A percentile compares a stretch with the other conserved stretches of the same genome.
phyloP scores from a whole-genome alignment of 1,140 invertebrate species.

The Listronotus oregonensis region DNA sequence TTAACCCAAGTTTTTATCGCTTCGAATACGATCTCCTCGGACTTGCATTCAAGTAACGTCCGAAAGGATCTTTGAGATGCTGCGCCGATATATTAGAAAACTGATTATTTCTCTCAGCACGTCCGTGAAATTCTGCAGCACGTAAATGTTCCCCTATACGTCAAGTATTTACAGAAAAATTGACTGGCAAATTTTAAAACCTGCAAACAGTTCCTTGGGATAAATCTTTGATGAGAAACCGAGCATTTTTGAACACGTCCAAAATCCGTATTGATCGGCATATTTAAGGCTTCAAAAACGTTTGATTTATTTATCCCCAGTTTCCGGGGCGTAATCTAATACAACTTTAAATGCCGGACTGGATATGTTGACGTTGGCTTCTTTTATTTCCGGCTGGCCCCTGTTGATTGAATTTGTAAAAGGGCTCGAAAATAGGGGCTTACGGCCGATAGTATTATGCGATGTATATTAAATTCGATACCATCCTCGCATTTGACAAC shows the following conservation, averaged over 20 bases:
- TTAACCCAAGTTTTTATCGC: conserved; percentile 69
- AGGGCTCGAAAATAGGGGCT: conserved; percentile 70
- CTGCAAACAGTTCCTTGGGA: conserved; percentile 58
- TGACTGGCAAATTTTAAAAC: conserved; percentile 73
- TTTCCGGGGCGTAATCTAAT: conserved; percentile 69
- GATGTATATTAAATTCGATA: conserved; percentile 65
- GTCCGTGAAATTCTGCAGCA: conserved; percentile 60
- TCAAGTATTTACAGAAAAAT: conserved; percentile 68
- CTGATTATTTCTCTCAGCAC: conserved; percentile 61
- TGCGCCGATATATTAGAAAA: conserved; percentile 60
- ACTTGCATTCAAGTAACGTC: conserved; percentile 69
- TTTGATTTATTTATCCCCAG: conserved; percentile 64
- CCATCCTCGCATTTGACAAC: conserved; percentile 64
- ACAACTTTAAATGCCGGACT: conserved; percentile 61
- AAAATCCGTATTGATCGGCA: conserved; percentile 69
- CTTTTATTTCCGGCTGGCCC: conserved; percentile 59
- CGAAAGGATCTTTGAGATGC: conserved; percentile 61
- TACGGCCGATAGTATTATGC: conserved; percentile 67
- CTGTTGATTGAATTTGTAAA: conserved; percentile 67
- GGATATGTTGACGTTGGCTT: conserved; percentile 60
- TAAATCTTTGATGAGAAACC: conserved; percentile 59
- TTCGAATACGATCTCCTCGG: conserved; percentile 72
- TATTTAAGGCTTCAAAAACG: conserved; percentile 65
- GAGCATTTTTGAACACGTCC: conserved; percentile 68
- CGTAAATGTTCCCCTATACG: conserved; percentile 60